Percentiles rank a stretch among this genome's conserved stretches.
Conservation (phyloP, 1,140 invertebrate species). For the Pseudoatta argentina region DNA sequence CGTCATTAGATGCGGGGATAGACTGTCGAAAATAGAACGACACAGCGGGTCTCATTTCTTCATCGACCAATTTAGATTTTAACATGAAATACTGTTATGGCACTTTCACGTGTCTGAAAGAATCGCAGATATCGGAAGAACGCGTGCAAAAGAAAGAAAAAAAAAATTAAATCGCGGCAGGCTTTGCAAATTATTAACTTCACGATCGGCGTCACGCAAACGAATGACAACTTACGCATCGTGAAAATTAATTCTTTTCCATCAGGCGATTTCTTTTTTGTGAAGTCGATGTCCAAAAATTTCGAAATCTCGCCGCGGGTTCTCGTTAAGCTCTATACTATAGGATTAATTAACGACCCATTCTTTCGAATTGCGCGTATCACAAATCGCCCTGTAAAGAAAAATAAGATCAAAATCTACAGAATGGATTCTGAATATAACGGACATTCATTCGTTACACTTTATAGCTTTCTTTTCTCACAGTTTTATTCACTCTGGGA, state of each 20-base stretch:
- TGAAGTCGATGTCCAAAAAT: constrained; percentile 34
- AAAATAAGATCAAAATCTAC: constrained; percentile 18
- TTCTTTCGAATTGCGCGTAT: constrained; percentile 18
- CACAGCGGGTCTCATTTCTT: constrained; percentile 9
- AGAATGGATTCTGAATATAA: constrained; percentile 34
- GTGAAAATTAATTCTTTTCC: constrained; percentile 67
- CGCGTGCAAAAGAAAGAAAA: not conserved
- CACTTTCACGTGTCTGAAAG: constrained; percentile 32
- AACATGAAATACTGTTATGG: constrained; percentile 46
- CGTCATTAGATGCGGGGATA: constrained; percentile 19
- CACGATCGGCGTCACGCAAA: constrained; percentile 69
- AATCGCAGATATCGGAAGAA: constrained; percentile 30
- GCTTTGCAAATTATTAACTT: constrained; percentile 45
- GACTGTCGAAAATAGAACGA: constrained; percentile 36
- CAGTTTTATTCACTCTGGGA: constrained; percentile 19
- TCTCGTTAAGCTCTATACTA: constrained; percentile 39
- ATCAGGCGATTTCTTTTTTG: constrained; percentile 61
- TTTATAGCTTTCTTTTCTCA: constrained; percentile 27
- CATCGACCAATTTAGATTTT: constrained; percentile 43
- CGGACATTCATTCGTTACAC: not conserved
- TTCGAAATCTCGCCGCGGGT: constrained; percentile 12
- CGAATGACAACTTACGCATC: constrained; percentile 50
- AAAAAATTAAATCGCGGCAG: constrained; percentile 14
- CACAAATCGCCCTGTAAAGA: not conserved
- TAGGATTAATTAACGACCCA: constrained; percentile 50